Conservation (phyloP, 1,140 invertebrate species). For the Mycetomoellerius zeteki region DNA sequence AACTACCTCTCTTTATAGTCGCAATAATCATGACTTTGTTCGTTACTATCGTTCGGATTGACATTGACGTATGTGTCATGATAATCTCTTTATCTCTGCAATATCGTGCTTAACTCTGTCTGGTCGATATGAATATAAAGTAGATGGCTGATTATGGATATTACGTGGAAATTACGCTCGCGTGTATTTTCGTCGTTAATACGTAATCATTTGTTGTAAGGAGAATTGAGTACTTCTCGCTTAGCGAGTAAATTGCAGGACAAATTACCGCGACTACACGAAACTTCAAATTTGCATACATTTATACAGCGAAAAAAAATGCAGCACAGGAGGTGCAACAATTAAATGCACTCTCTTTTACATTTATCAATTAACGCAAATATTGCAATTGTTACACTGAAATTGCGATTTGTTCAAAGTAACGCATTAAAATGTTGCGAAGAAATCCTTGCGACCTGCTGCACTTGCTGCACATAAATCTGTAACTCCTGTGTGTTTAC, state of each 20-base stretch:
- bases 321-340: neutral
- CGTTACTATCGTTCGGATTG: neutral
- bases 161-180: slow-evolving; percentile 19
- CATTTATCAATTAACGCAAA: slow-evolving; percentile 64
- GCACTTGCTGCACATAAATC: slow-evolving; percentile 59
- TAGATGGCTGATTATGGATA: slow-evolving; percentile 27
- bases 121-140: slow-evolving; percentile 13
- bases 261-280: slow-evolving; percentile 20
- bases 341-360: slow-evolving; percentile 53
- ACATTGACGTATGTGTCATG: slow-evolving; percentile 41
- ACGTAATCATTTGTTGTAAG: slow-evolving; percentile 45
- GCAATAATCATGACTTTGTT: neutral
- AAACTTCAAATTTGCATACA: slow-evolving; percentile 32
- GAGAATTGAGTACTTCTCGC: slow-evolving; percentile 3
- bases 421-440: slow-evolving; percentile 22
- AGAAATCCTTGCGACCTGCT: slow-evolving; percentile 9
- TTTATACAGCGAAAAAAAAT: slow-evolving; percentile 8
- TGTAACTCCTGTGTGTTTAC: slow-evolving; percentile 14
- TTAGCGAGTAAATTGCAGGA: slow-evolving; percentile 27
- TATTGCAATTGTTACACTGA: neutral
- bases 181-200: slow-evolving; percentile 54
- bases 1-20: neutral
- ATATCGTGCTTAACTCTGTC: slow-evolving; percentile 11
- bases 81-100: slow-evolving; percentile 27
- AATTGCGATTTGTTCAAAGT: slow-evolving; percentile 46